Conservation (phyloP, 2,113 vertebrate genomes). For the Meriones unguiculatus region DNA sequence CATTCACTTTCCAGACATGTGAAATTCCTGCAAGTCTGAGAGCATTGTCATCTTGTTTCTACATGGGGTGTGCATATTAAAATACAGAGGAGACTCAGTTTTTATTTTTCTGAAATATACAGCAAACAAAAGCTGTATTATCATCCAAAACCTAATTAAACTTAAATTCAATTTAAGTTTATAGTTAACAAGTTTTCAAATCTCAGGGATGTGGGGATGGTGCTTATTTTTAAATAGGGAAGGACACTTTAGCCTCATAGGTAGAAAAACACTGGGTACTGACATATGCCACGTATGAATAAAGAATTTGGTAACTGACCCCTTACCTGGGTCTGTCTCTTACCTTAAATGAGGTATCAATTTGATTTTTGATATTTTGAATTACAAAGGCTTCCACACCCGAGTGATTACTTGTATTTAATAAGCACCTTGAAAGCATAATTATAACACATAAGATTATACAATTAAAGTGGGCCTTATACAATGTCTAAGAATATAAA, state of each 20-base stretch:
- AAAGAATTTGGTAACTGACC: slow-evolving; percentile 16
- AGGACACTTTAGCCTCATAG: slow-evolving; percentile 11
- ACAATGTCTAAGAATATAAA: slow-evolving; percentile 57
- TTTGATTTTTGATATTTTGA: slow-evolving; percentile 95
- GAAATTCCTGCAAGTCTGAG: not conserved
- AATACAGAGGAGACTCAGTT: slow-evolving; percentile 3
- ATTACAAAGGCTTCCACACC: slow-evolving; percentile 94
- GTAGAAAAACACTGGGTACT: not conserved
- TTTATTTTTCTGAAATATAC: slow-evolving; percentile 47
- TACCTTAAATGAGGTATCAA: slow-evolving; percentile 92
- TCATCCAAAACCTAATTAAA: not conserved
- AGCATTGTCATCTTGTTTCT: not conserved
- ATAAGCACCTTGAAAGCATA: slow-evolving; percentile 90
- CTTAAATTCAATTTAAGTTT: slow-evolving; percentile 41
- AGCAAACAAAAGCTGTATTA: slow-evolving; percentile 10
- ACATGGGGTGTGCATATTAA: slow-evolving; percentile 28
- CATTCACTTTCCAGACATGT: not conserved
- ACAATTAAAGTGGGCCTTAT: not conserved
- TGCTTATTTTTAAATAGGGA: not conserved
- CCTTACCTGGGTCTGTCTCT: slow-evolving; percentile 66
- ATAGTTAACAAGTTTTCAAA: slow-evolving; percentile 46
- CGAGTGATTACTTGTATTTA: slow-evolving; percentile 95
- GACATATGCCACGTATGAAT: not conserved
- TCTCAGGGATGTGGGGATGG: not conserved
- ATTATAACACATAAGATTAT: slow-evolving; percentile 64